phyloP scores from a whole-genome alignment of 2,797 vertebrate species.

The Sebastes variabilis region DNA sequence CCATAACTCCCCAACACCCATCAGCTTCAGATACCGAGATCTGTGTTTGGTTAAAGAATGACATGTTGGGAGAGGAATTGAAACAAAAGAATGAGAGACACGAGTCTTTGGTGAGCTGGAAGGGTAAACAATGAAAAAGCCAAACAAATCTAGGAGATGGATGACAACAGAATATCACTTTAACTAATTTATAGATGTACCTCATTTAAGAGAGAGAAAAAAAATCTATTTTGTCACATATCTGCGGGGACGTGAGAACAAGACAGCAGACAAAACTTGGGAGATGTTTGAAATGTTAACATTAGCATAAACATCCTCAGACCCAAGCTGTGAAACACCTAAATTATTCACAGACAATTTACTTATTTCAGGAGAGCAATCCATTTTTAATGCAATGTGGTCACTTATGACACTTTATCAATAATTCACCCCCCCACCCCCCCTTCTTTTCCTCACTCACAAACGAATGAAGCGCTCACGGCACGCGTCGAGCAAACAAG shows the following conservation, averaged over 20 bases:
- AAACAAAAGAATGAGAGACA: slow-evolving; percentile 41
- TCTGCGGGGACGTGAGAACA: slow-evolving; percentile 49
- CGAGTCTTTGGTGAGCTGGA: slow-evolving; percentile 2
- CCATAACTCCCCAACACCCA: slow-evolving; percentile 12
- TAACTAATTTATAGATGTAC: slow-evolving; percentile 34
- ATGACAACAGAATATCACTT: slow-evolving; percentile 2
- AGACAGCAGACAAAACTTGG: slow-evolving; percentile 47
- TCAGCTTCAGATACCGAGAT: slow-evolving; percentile 42
- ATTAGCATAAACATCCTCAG: slow-evolving; percentile 76
- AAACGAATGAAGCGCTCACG: slow-evolving; percentile 39
- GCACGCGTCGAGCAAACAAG: slow-evolving; percentile 28
- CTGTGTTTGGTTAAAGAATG: not conserved
- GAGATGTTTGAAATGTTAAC: slow-evolving; percentile 72
- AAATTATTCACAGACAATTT: slow-evolving; percentile 80
- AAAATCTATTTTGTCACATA: not conserved
- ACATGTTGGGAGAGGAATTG: slow-evolving; percentile 10
- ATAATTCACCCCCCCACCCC: slow-evolving; percentile 65
- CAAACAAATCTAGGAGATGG: not conserved
- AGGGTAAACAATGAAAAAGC: slow-evolving; percentile 35
- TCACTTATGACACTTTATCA: slow-evolving; percentile 76
- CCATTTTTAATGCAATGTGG: slow-evolving; percentile 79
- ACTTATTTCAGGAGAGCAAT: slow-evolving; percentile 77
- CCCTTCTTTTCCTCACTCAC: slow-evolving; percentile 48
- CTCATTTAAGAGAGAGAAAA: slow-evolving; percentile 23
- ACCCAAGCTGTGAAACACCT: slow-evolving; percentile 52